Evolutionary conservation across 2,888 invertebrate genomes (phyloP).

Genomic region (Craniophora ligustri): DNA sequence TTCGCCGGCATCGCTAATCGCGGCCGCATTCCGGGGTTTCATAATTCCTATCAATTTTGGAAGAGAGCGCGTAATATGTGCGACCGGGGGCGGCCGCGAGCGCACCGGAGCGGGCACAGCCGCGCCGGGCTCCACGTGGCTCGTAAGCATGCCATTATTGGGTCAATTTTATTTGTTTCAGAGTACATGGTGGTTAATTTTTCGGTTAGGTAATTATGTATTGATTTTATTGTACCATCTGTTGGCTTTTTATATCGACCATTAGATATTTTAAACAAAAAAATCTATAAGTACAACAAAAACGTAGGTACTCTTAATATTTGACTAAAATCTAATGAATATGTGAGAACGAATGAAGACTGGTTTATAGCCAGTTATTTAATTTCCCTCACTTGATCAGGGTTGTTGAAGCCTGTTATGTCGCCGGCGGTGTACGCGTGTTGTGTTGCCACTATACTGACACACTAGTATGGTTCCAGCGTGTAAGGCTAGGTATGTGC

Average conservation of each 20-base stretch:
- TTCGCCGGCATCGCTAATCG: conserved; percentile 33
- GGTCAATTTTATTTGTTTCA: neutral
- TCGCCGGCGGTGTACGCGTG: neutral
- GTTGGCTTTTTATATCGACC: neutral
- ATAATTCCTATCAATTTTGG: conserved; percentile 71
- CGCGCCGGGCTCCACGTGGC: conserved; percentile 20
- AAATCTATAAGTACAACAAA: too few species aligned
- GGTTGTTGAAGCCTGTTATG: neutral
- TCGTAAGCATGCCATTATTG: conserved; percentile 3
- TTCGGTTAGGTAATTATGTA: neutral
- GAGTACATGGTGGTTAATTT: neutral
- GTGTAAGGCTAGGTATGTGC: neutral
- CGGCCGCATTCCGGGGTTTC: conserved; percentile 58
- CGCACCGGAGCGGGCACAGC: conserved; percentile 18
- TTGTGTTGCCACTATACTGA: neutral
- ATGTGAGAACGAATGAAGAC: neutral
- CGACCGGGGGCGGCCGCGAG: conserved; percentile 22
- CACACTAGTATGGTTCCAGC: neutral
- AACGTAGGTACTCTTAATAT: too few species aligned
- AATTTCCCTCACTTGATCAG: neutral
- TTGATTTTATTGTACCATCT: neutral
- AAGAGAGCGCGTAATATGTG: conserved; percentile 30
- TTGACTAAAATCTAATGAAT: too few species aligned
- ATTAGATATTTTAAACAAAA: neutral
- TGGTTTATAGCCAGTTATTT: neutral